Percentiles rank a stretch among this genome's conserved stretches.
These are phyloP conservation scores for Hippopotamus amphibius DNA, from an alignment of 2,113 vertebrate species.

Conservation along the genomic window DNA sequence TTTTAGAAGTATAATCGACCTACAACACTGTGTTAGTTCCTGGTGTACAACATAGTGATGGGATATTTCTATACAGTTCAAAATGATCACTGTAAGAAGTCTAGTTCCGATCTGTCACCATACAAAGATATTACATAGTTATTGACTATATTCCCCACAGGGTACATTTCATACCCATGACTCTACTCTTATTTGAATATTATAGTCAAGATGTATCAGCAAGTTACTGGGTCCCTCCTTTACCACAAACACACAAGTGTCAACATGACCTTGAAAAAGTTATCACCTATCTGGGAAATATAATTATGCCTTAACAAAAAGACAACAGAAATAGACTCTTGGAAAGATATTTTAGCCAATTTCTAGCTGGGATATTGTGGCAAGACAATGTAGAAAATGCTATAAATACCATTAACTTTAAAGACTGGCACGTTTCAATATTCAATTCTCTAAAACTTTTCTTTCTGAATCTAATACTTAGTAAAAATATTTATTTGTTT, in stretches of 20 bases:
- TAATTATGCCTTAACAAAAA: background rate
- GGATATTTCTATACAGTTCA: background rate
- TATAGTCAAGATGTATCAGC: background rate
- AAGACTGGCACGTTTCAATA: background rate
- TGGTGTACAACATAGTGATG: background rate
- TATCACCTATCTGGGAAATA: background rate
- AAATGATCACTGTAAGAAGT: background rate
- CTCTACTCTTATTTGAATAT: background rate
- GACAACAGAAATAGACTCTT: background rate
- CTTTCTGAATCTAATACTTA: background rate
- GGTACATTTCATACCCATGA: background rate
- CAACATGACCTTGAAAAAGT: background rate
- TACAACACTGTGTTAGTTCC: background rate
- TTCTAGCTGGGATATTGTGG: background rate
- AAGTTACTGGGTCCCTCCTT: background rate
- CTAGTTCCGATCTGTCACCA: background rate
- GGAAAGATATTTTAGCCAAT: background rate
- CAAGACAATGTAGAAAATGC: background rate
- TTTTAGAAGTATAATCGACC: background rate
- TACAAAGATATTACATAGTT: background rate
- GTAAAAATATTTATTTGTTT: background rate
- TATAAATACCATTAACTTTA: conserved; percentile 31
- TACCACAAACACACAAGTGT: background rate
- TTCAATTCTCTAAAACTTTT: conserved; percentile 8
- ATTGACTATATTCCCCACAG: background rate